Percentiles rank a stretch among this genome's conserved stretches.
phyloP scores from a whole-genome alignment of 1,140 invertebrate genomes.

The Drosophila triauraria region DNA sequence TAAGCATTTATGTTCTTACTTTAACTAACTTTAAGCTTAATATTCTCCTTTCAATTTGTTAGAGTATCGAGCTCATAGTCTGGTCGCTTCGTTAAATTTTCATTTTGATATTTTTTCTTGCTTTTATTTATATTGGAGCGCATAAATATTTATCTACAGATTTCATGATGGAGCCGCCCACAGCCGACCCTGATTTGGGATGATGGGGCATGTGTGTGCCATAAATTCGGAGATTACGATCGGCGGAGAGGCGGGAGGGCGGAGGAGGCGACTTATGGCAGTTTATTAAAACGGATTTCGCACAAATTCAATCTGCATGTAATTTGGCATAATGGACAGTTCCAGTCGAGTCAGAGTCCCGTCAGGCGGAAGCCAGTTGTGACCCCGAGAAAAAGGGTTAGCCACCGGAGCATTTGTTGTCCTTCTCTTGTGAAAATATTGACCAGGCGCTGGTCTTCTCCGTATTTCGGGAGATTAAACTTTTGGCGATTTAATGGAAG shows the following conservation, averaged over 20 bases:
- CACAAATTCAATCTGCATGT: constrained; percentile 76
- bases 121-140: constrained; percentile 72
- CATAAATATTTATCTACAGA: constrained; percentile 76
- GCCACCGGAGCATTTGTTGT: constrained; percentile 10
- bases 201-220: constrained; percentile 36
- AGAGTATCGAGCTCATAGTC: constrained; percentile 8
- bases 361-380: constrained; percentile 41
- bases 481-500: constrained; percentile 38
- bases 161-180: constrained; percentile 33
- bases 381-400: constrained; percentile 40
- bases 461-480: constrained; percentile 39
- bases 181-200: constrained; percentile 13
- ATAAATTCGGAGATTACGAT: constrained; percentile 74
- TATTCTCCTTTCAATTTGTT: background rate
- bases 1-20: background rate
- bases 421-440: constrained; percentile 41
- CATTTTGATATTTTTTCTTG: constrained; percentile 42
- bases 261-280: constrained; percentile 58
- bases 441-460: constrained; percentile 29
- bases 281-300: constrained; percentile 76
- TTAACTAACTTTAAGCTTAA: too few species aligned
- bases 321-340: constrained; percentile 44
- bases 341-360: background rate
- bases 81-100: constrained; percentile 6
- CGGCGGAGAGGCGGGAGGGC: background rate